A percentile compares a stretch with the other conserved stretches of the same genome.
Evolutionary conservation across 2,888 invertebrate genomes (phyloP).

Genomic region (Polietes domitor): DNA sequence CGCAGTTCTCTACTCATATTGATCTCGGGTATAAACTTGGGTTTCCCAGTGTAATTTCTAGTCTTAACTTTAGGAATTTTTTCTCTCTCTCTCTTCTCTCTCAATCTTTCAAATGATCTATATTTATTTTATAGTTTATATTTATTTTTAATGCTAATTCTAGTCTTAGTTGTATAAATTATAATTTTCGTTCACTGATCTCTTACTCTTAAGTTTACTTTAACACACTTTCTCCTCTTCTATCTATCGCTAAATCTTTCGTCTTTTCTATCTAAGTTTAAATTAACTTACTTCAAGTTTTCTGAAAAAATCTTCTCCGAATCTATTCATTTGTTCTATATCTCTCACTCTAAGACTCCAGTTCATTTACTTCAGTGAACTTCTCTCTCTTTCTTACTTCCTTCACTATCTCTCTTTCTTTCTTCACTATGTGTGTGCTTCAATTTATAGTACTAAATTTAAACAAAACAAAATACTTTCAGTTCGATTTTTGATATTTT

Average conservation of each 20-base stretch:
- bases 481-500: slow-evolving; percentile 32
- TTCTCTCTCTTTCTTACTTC: background rate
- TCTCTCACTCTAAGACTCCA: background rate
- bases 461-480: slow-evolving; percentile 27
- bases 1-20: background rate
- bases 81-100: background rate
- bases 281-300: too few species aligned
- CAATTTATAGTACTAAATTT: slow-evolving; percentile 12
- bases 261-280: too few species aligned
- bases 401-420: slow-evolving; percentile 17
- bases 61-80: slow-evolving; percentile 7
- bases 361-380: background rate
- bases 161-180: background rate
- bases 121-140: background rate
- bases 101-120: background rate
- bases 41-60: background rate
- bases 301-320: too few species aligned
- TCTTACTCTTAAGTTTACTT: slow-evolving; percentile 10
- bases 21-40: background rate
- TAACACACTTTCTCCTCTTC: background rate
- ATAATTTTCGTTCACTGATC: slow-evolving; percentile 3
- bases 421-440: slow-evolving; percentile 5
- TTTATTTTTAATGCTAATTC: background rate
- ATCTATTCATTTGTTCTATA: background rate
- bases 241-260: too few species aligned